A percentile compares a stretch with the other conserved stretches of the same genome.
Evolutionary conservation across 2,888 invertebrate species (phyloP).

Genomic region (Meta bourneti): DNA sequence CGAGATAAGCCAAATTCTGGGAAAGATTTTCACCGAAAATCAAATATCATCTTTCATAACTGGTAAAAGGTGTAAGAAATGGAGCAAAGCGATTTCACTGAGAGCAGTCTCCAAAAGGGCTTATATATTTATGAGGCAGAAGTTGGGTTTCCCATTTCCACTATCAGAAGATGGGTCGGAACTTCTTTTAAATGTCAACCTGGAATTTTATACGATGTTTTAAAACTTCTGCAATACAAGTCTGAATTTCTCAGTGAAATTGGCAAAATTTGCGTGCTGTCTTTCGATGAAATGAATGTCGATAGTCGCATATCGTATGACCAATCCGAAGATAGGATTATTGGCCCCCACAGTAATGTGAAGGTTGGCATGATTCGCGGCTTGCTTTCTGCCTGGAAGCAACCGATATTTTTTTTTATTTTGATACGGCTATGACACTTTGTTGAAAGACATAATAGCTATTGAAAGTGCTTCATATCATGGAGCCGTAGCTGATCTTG

Average conservation of each 20-base stretch:
- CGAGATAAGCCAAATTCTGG: neutral
- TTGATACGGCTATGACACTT: neutral
- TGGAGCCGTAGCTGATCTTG: too few species aligned
- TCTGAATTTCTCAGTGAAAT: neutral
- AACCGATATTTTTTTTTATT: neutral
- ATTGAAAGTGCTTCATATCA: neutral
- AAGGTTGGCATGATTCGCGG: neutral
- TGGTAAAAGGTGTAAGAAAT: neutral
- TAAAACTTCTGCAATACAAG: neutral
- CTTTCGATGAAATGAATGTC: neutral
- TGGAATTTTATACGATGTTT: neutral
- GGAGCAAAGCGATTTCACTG: neutral
- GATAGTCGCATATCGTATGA: neutral
- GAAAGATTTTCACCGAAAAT: neutral
- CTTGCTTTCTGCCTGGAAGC: too few species aligned
- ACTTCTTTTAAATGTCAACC: neutral
- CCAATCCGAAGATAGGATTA: neutral
- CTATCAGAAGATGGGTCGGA: neutral
- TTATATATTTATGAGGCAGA: neutral
- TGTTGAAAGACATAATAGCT: neutral
- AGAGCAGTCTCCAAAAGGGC: neutral
- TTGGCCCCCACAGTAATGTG: neutral
- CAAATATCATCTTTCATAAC: neutral
- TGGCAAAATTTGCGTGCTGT: neutral
- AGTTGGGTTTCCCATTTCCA: neutral